A percentile compares a stretch with the other conserved stretches of the same genome.
Evolutionary conservation across 2,113 vertebrate genomes (phyloP).

Genomic region (Hucho hucho): DNA sequence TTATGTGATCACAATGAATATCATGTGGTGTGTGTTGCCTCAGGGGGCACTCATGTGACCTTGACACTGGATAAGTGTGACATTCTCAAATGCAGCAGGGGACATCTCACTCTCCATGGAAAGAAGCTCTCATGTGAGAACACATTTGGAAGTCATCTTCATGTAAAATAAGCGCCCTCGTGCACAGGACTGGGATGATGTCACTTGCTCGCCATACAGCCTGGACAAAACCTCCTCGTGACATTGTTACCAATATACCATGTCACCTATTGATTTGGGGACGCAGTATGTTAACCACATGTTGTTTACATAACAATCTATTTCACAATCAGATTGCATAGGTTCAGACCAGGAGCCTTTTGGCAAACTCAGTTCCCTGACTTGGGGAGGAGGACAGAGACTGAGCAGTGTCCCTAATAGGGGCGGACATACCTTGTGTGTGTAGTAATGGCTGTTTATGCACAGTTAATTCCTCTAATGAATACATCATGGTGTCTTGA

Average conservation of each 20-base stretch:
- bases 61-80: background rate
- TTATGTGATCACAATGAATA: background rate
- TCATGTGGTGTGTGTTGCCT: background rate
- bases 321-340: background rate
- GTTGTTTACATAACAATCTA: background rate
- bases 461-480: background rate
- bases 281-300: background rate
- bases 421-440: background rate
- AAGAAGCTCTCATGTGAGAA: background rate
- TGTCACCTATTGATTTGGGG: background rate
- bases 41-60: background rate
- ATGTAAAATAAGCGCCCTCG: background rate
- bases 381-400: background rate
- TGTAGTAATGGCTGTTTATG: background rate
- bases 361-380: background rate
- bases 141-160: conserved; percentile 4
- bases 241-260: conserved; percentile 1
- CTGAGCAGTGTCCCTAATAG: background rate
- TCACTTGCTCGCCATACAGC: background rate
- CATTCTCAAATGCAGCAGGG: background rate
- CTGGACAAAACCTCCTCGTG: background rate
- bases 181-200: background rate
- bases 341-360: background rate
- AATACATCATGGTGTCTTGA: background rate
- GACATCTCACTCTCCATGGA: background rate